Evolutionary conservation across 2,888 invertebrate species (phyloP).

Genomic region (Parelbella ahira): DNA sequence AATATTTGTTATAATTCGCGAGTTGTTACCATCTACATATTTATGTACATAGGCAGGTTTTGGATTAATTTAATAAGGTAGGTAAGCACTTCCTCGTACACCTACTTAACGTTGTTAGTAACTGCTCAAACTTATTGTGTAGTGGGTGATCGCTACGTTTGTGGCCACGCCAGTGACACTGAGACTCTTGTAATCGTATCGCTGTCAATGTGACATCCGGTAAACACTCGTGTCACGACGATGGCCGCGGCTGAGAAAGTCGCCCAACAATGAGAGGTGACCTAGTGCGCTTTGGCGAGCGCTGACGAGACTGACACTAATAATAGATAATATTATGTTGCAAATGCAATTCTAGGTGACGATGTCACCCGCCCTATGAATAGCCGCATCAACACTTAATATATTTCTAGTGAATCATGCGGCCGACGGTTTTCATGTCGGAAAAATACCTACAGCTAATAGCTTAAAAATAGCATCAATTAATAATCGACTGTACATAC

Average conservation of each 20-base stretch:
- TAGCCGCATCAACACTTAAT: constrained; percentile 27
- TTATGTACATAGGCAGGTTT: too few species aligned
- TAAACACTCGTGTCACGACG: constrained; percentile 26
- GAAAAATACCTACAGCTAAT: too few species aligned
- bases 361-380: constrained; percentile 38
- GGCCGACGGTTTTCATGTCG: too few species aligned
- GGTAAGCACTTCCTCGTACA: too few species aligned
- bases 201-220: constrained; percentile 28
- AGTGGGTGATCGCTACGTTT: constrained; percentile 11
- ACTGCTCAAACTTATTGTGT: constrained; percentile 1
- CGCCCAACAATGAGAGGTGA: constrained; percentile 25
- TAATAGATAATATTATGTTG: constrained; percentile 41
- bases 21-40: too few species aligned
- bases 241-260: constrained; percentile 27
- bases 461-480: too few species aligned
- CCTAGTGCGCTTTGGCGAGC: constrained; percentile 33
- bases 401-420: constrained; percentile 25
- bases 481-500: too few species aligned
- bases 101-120: too few species aligned
- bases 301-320: constrained; percentile 25
- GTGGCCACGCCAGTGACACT: constrained; percentile 7
- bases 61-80: too few species aligned
- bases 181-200: constrained; percentile 23
- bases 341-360: constrained; percentile 64
- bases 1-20: too few species aligned